Evolutionary conservation across 2,888 invertebrate genomes (phyloP).

Genomic region (Phalangium opilio): DNA sequence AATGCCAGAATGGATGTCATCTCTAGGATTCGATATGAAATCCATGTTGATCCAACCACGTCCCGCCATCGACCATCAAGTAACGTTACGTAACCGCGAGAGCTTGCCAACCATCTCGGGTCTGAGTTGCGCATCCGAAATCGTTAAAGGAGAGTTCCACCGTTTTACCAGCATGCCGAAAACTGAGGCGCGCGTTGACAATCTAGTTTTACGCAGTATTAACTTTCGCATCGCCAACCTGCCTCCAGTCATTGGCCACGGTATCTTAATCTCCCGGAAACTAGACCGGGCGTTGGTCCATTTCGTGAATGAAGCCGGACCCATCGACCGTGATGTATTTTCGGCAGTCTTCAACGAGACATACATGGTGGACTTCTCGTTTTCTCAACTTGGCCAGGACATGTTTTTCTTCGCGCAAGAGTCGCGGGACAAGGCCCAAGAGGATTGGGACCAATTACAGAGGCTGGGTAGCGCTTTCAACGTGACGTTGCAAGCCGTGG

Average conservation of each 20-base stretch:
- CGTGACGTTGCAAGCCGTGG: conserved; percentile 18
- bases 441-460: conserved; percentile 74
- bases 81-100: conserved; percentile 10
- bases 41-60: conserved; percentile 12
- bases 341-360: conserved; percentile 83
- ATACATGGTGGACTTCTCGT: conserved; percentile 64
- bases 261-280: conserved; percentile 57
- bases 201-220: conserved; percentile 10
- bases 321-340: conserved; percentile 79
- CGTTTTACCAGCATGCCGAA: conserved; percentile 20
- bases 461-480: conserved; percentile 45
- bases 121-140: conserved; percentile 19
- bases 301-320: conserved; percentile 68
- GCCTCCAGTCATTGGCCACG: conserved; percentile 46
- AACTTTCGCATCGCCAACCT: conserved; percentile 18
- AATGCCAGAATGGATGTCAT: conserved; percentile 18
- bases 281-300: conserved; percentile 43
- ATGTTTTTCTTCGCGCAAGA: conserved; percentile 77
- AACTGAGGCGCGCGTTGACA: conserved; percentile 19
- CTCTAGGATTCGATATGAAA: conserved; percentile 17
- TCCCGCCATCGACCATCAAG: conserved; percentile 7
- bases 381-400: conserved; percentile 43
- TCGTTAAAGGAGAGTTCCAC: conserved; percentile 18
- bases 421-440: conserved; percentile 68
- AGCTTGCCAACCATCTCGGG: conserved; percentile 22